These are phyloP conservation scores for Rousettus madagascariensis DNA, from an alignment of 2,797 vertebrate species.

Conservation along the genomic window DNA sequence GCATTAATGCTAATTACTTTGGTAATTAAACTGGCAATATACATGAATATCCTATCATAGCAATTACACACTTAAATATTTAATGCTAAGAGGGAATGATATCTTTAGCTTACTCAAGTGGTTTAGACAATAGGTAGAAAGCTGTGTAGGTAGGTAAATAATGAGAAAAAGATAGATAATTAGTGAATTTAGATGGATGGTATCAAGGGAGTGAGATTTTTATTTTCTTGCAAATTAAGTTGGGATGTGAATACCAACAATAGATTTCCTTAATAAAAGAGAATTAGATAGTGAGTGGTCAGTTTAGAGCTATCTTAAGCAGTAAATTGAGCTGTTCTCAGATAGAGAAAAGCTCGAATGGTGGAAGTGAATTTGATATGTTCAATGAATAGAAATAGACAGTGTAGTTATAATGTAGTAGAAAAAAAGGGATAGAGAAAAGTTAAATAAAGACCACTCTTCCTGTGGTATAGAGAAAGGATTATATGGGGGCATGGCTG, in stretches of 20 bases:
- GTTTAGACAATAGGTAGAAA: not conserved
- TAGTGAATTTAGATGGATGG: not conserved
- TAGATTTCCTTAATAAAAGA: not conserved
- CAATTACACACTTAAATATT: not conserved
- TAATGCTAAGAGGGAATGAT: not conserved
- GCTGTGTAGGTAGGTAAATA: not conserved
- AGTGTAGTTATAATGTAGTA: not conserved
- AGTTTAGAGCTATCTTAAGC: not conserved
- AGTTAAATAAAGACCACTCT: not conserved
- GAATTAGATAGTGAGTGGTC: not conserved
- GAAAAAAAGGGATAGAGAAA: not conserved
- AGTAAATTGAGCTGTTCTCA: not conserved
- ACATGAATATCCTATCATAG: not conserved
- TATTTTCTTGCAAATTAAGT: not conserved
- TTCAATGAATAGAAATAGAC: not conserved
- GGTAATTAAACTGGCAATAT: not conserved
- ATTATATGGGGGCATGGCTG: not conserved
- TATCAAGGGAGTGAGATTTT: not conserved
- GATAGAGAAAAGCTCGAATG: not conserved
- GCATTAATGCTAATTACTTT: constrained; percentile 1
- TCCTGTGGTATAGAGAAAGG: not conserved
- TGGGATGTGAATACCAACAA: not conserved
- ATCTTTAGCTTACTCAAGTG: not conserved
- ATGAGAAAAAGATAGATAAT: not conserved
- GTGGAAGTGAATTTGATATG: not conserved